These are phyloP conservation scores for Bryconaethiops microstoma DNA, from an alignment of 2,797 vertebrate genomes.

Conservation along the genomic window DNA sequence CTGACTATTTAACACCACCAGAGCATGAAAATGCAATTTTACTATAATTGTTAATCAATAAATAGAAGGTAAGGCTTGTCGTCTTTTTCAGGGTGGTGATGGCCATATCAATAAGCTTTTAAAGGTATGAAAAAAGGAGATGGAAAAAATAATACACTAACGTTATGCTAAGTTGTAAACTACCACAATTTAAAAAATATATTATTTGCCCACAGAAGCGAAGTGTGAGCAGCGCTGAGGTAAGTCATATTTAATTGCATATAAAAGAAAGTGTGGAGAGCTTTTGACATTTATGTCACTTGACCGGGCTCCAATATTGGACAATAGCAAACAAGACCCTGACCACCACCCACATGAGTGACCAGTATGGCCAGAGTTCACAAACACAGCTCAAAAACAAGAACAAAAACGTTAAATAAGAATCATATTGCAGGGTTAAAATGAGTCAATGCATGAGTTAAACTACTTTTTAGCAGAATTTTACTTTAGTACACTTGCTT, in stretches of 20 bases:
- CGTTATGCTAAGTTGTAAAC: neutral
- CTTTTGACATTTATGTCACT: neutral
- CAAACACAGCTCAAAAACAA: no score
- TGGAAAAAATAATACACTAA: neutral
- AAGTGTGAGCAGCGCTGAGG: conserved; percentile 58
- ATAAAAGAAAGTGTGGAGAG: neutral
- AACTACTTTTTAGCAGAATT: no score
- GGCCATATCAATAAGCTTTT: neutral
- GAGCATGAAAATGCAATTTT: neutral
- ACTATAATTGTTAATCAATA: neutral
- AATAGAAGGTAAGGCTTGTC: neutral
- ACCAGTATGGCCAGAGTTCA: neutral
- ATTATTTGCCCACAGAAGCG: conserved; percentile 67
- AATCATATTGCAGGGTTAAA: no score
- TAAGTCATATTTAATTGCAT: conserved; percentile 53
- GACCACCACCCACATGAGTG: neutral
- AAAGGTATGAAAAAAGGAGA: conserved; percentile 24
- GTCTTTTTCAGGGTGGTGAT: conserved; percentile 7
- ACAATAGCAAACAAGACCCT: neutral
- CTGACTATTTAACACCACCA: no score
- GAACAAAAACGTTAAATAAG: no score
- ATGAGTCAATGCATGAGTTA: no score
- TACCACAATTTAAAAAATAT: neutral
- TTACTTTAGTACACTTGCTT: no score
- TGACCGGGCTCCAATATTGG: neutral